A percentile compares a stretch with the other conserved stretches of the same genome.
These are phyloP conservation scores for Istiophorus platypterus DNA, from an alignment of 2,113 vertebrate genomes.

Conservation along the genomic window DNA sequence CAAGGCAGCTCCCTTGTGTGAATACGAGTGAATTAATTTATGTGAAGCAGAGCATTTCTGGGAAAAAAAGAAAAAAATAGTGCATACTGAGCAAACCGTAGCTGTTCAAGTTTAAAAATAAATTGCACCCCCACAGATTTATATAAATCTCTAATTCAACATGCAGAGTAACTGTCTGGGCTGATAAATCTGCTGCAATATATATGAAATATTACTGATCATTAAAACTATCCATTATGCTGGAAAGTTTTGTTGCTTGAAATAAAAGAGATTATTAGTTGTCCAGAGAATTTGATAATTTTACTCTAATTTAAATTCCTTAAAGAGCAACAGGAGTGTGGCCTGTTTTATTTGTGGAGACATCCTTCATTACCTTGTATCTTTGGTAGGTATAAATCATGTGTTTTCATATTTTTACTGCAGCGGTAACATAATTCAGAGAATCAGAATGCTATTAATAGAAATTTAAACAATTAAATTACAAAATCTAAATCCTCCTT, in stretches of 20 bases:
- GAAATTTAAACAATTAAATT: background rate
- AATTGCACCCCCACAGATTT: background rate
- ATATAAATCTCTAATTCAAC: background rate
- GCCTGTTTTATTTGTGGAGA: background rate
- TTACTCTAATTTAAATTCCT: background rate
- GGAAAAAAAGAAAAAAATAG: background rate
- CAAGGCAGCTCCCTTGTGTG: background rate
- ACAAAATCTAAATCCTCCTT: background rate
- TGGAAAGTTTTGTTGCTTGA: background rate
- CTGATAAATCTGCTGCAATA: background rate
- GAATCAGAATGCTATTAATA: background rate
- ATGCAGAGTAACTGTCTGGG: background rate
- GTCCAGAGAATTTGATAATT: background rate
- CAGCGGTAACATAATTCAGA: background rate
- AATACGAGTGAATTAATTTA: slow-evolving; percentile 20
- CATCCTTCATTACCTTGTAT: background rate
- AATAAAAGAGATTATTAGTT: background rate
- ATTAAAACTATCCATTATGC: background rate
- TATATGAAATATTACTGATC: background rate
- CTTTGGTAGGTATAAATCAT: background rate
- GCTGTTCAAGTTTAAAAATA: background rate
- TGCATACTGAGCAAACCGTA: background rate
- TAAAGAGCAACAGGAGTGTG: background rate
- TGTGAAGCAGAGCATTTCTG: background rate
- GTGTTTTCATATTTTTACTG: background rate